Evolutionary conservation across 2,888 invertebrate species (phyloP).

Genomic region (Caenorhabditis afra): DNA sequence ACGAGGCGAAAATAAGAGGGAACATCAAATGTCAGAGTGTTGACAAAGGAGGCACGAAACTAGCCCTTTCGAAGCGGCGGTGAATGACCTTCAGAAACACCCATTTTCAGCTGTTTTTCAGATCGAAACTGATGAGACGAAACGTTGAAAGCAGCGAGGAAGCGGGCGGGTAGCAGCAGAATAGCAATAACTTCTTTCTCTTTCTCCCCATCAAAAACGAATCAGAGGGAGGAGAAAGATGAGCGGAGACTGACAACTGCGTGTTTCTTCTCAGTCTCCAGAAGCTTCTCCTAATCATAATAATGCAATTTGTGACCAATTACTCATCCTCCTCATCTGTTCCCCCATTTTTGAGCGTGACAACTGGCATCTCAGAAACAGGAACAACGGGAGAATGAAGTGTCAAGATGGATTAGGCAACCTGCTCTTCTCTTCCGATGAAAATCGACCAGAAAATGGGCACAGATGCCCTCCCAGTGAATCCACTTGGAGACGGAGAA

Average conservation of each 20-base stretch:
- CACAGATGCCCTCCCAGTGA: slow-evolving; percentile 33
- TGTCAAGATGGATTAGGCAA: slow-evolving; percentile 53
- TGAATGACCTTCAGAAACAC: slow-evolving; percentile 18
- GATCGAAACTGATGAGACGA: background rate
- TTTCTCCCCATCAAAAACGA: background rate
- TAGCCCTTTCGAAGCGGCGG: slow-evolving; percentile 1
- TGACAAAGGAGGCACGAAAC: slow-evolving; percentile 35
- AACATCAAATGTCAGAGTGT: slow-evolving; percentile 9
- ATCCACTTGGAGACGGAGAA: background rate
- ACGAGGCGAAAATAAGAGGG: background rate
- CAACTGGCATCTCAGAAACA: slow-evolving; percentile 16
- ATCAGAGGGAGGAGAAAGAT: background rate
- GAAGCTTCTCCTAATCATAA: slow-evolving; percentile 7
- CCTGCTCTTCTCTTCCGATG: slow-evolving; percentile 36
- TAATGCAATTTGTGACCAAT: slow-evolving; percentile 54
- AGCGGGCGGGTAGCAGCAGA: no score
- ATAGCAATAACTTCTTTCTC: no score
- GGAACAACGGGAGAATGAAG: background rate
- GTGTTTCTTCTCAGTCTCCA: slow-evolving; percentile 12
- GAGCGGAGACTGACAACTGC: background rate
- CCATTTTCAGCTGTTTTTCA: slow-evolving; percentile 4
- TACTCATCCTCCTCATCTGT: slow-evolving; percentile 50
- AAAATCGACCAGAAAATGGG: background rate
- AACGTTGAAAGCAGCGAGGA: no score
- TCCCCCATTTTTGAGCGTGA: slow-evolving; percentile 33